Evolutionary conservation across 2,113 vertebrate species (phyloP), one percentile per base, ranked within the genome.

Genomic region (Meleagris gallopavo): DNA sequence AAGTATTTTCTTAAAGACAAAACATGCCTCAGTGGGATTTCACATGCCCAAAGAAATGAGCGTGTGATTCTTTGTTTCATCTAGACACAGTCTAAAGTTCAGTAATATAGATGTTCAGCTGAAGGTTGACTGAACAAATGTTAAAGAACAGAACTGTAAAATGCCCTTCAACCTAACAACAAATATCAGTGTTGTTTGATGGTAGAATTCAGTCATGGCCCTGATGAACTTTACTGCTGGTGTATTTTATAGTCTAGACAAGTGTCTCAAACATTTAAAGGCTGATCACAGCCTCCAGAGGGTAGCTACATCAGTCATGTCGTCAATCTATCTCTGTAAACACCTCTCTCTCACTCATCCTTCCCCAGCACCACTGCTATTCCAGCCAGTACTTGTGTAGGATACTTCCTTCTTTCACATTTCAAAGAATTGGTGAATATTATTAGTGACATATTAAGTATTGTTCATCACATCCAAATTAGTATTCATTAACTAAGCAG

Each of bases 171-270:
- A 83, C 72, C 50, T 86, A 79, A 74, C 72, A 86, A 78, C 48
- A 94, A 92, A 94, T 86, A 89, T n/a, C 77, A 79, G 13, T 70
- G 57, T 19, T 86, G 30, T 89, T 86, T 86, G 62, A 89, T 50
- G 50, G 67, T 72, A 86, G 55, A 82, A 86, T 83, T 75, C 82
- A 86, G 48, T 82, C 30, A 60, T 6, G 24, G 38, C 27, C 73
- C 43, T 65, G 67, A 70, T 55, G 62, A 83, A 92, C 61, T 89
- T 86, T 43, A 65, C 40, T 43, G 25, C 20, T 83, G 50, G 54
- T 48, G 27, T 80, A 84, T 55, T 88, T 94, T 75, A 73, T 50
- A 79, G 43, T 73, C 67, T 89, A 86, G 66, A 74, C 61, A 74
- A 94, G 61, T 29, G 30, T 65, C 67, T 83, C 67, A 89, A 86